Evolutionary conservation across 2,888 invertebrate species (phyloP), one percentile per base, ranked within the genome.

Genomic region (Desoria tigrina): DNA sequence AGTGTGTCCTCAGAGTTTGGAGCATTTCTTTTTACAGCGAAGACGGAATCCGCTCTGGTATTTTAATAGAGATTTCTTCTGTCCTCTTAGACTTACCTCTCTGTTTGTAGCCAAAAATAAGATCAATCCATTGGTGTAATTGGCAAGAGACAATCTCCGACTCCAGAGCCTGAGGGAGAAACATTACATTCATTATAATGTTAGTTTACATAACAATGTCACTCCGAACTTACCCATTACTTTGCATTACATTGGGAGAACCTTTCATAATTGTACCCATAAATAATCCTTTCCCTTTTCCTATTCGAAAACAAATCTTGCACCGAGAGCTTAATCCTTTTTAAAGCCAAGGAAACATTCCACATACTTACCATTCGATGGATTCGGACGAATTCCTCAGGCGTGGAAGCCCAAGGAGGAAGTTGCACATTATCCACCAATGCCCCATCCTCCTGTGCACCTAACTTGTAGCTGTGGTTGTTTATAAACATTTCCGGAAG

Each of bases 121-220:
- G 86, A 82, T 99, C 99, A 77, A 99, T 98, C 99, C 99, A 99
- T 81, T 99, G 98, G 79, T 99, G 98, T 74, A 99, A 86, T 82
- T 99, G 99, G 80, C 99, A 99, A 68, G 97, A 97, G 21, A 99
- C 99, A 79, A 99, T 95, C 83, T 99, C 99, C 0, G 97, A 98
- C 81, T 99, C 99, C 61, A 99, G 84, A 1, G 98, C 98, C 87
- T 88, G 79, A 32, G 77, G 77, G 72, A 65, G 61, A 71, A 67
- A 69, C 45, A 56, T 39, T n/a, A 61, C 37, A 39, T 51, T 49
- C 55, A 53, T 61, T 50, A 39, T 51, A 37, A 54, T 21, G 7
- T 18, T 11, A 61, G 57, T 53, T 50, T 42, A 56, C 49, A 51
- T 51, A 63, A 37, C 42, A 50, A 51, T 58, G 53, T 11, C 37